Conservation (phyloP, 2,888 invertebrate species). For the Andrena praecox region DNA sequence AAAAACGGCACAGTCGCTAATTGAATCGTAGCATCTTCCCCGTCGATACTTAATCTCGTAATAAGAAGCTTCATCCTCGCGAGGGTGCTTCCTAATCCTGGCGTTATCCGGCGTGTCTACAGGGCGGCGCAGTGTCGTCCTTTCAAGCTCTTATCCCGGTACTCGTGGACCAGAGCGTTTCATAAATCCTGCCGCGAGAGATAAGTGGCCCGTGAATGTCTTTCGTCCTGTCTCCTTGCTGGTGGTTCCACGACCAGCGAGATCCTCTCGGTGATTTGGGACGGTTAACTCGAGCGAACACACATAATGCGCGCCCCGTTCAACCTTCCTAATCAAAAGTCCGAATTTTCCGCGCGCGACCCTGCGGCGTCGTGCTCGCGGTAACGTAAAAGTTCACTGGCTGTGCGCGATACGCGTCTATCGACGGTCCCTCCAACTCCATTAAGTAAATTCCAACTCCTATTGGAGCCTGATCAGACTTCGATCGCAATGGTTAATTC, state of each 20-base stretch:
- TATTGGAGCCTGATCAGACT: conserved; percentile 20
- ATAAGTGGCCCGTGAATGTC: conserved; percentile 69
- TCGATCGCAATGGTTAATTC: conserved; percentile 11
- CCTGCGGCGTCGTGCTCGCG: not conserved
- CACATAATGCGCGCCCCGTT: conserved; percentile 1
- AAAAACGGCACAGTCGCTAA: conserved; percentile 20
- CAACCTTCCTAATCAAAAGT: conserved; percentile 23
- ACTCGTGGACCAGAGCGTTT: conserved; percentile 61
- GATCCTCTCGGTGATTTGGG: conserved; percentile 42
- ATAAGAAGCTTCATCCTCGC: conserved; percentile 38
- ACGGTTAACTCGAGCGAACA: conserved; percentile 34
- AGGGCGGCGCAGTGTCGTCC: conserved; percentile 54
- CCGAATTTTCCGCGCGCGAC: conserved; percentile 2
- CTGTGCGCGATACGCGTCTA: not conserved
- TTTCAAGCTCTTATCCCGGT: conserved; percentile 64
- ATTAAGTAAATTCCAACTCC: conserved; percentile 37
- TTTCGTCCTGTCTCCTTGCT: conserved; percentile 43
- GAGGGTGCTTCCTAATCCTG: conserved; percentile 58
- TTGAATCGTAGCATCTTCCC: conserved; percentile 20
- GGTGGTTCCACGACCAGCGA: conserved; percentile 36
- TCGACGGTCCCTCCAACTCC: conserved; percentile 7
- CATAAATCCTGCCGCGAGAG: conserved; percentile 68
- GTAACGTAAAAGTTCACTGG: not conserved
- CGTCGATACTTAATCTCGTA: conserved; percentile 53
- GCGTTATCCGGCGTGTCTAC: conserved; percentile 66